Evolutionary conservation across 2,113 vertebrate species (phyloP).

Genomic region (Peucedramus taeniatus): DNA sequence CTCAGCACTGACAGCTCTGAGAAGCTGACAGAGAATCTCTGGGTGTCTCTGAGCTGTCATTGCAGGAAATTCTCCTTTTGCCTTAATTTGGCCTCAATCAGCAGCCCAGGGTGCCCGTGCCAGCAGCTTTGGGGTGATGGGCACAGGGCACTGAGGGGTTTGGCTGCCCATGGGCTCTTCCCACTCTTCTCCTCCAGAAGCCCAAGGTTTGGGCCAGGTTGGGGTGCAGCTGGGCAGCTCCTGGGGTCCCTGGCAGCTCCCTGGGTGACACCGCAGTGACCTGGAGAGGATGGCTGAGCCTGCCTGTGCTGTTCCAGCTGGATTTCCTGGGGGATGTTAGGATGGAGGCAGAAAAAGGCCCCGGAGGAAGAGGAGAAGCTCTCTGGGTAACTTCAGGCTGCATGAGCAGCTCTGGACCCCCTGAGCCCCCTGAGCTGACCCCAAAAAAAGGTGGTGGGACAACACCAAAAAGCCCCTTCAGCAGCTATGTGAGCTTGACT

Average conservation of each 20-base stretch:
- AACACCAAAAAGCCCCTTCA: neutral
- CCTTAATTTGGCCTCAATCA: neutral
- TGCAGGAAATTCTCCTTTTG: neutral
- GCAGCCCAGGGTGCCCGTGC: neutral
- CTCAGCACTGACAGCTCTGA: neutral
- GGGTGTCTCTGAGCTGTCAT: accelerated
- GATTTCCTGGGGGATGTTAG: neutral
- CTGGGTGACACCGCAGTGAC: neutral
- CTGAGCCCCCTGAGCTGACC: neutral
- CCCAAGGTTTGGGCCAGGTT: neutral
- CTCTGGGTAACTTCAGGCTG: neutral
- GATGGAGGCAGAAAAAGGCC: neutral
- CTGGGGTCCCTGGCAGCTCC: neutral
- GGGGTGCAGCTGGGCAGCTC: neutral
- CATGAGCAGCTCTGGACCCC: accelerated
- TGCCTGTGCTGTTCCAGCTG: accelerated
- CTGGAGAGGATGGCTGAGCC: neutral
- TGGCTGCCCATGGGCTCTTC: accelerated
- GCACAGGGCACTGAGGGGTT: accelerated
- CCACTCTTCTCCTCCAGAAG: neutral
- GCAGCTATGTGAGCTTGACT: accelerated
- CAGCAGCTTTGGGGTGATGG: neutral
- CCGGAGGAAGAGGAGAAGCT: neutral
- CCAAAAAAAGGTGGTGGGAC: neutral
- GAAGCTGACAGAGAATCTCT: neutral